Evolutionary conservation across 2,888 invertebrate genomes (phyloP), one percentile per base, ranked within the genome.

Genomic region (Chloroclystis v-ata): DNA sequence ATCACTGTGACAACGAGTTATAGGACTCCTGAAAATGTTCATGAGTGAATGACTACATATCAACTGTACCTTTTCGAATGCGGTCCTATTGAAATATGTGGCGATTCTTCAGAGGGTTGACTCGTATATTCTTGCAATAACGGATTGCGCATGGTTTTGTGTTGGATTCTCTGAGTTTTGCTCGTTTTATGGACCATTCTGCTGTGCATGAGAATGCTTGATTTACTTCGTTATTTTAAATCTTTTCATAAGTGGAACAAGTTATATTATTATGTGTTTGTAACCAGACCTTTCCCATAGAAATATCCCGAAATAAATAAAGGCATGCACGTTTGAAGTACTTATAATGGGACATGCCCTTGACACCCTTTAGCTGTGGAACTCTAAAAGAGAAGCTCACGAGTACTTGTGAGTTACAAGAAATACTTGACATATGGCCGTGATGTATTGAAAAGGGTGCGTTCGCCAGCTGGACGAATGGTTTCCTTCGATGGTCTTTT

Each of bases 1-100:
- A 75, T 81, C 78, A 78, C 69, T 59, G 69, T 69, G 78, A 78
- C 80, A 67, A 73, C 66, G 56, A 74, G 70, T 78, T 82, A 82
- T 81, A 80, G 78, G 59, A 64, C 65, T 64, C 67, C 62, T 65
- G 72, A 72, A 69, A 72, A 75, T 75, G 65, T 63, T 57, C 60
- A 56, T 65, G 65, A 58, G 57, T 57, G 43, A 57, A 49, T 35
- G 42, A 43, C 33, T 42, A 57, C 13, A 11, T 47, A 58, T 61
- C 61, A 50, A 40, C 60, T 59, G 53, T 55, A 67, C 65, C 60
- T 65, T 61, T 63, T 52, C 63, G 65, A 72, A 73, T 69, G 69
- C 60, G 51, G 55, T 64, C 59, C 51, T 50, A 50, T 56, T 73
- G 72, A 78, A 69, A 66, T 74, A 75, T 76, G 69, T 63, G 59